These are phyloP conservation scores for Pteria penguin DNA, from an alignment of 2,888 invertebrate species.

Conservation along the genomic window DNA sequence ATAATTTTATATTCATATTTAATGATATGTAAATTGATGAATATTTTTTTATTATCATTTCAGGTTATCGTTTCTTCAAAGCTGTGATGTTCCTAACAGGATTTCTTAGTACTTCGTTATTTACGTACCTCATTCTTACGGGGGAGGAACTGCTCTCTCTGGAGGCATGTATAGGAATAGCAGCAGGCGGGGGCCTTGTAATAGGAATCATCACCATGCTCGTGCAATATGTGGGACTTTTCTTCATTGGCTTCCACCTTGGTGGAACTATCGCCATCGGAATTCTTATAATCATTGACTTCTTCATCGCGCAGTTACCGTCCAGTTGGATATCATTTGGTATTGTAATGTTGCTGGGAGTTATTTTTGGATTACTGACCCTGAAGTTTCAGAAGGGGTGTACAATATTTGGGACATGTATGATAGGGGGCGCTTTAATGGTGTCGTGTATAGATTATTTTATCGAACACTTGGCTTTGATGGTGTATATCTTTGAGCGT, in stretches of 20 bases:
- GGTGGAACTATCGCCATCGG: conserved; percentile 82
- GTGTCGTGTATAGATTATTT: conserved; percentile 88
- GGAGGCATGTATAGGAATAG: conserved; percentile 87
- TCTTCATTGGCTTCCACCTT: conserved; percentile 89
- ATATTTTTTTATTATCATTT: conserved; percentile 71
- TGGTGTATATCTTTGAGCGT: conserved; percentile 86
- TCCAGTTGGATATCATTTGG: conserved; percentile 88
- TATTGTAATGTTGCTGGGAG: conserved; percentile 85
- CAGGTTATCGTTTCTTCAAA: conserved; percentile 93
- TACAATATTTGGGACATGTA: conserved; percentile 87
- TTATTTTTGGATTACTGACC: conserved; percentile 86
- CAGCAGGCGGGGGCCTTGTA: conserved; percentile 87
- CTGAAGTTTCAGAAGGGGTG: conserved; percentile 88
- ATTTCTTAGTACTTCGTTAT: conserved; percentile 90
- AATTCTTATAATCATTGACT: conserved; percentile 80
- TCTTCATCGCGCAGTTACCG: conserved; percentile 82
- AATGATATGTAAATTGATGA: no score
- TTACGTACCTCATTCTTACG: conserved; percentile 89
- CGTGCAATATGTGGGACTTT: conserved; percentile 90
- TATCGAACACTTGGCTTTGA: conserved; percentile 86
- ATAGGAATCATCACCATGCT: conserved; percentile 91
- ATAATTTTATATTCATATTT: no score
- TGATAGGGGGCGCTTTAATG: conserved; percentile 88
- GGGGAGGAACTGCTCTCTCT: conserved; percentile 87
- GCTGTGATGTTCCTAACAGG: conserved; percentile 93